Percentiles rank a stretch among this genome's conserved stretches.
Conservation (phyloP, 2,113 vertebrate species). For the Sylvia atricapilla region DNA sequence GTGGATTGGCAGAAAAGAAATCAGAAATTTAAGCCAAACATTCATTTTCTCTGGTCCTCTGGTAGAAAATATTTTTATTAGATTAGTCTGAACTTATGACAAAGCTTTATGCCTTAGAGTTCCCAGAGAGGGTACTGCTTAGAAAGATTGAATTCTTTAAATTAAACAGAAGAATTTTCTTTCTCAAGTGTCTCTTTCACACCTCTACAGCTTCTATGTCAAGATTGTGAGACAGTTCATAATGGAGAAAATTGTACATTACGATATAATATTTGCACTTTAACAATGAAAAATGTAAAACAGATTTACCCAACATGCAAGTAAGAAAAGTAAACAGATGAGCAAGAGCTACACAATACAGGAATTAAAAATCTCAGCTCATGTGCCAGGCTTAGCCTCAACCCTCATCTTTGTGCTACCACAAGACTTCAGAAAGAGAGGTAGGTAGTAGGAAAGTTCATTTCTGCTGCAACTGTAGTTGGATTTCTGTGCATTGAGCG, state of each 20-base stretch:
- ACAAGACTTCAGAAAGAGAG: background rate
- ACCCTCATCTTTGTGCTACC: background rate
- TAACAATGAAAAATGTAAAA: background rate
- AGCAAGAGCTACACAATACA: background rate
- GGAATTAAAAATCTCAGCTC: background rate
- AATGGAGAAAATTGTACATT: background rate
- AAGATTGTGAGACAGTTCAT: background rate
- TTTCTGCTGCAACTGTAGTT: background rate
- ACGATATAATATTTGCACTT: background rate
- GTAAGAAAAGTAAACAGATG: background rate
- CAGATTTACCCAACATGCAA: background rate
- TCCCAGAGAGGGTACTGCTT: background rate
- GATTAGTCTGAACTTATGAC: background rate
- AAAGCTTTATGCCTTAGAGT: background rate
- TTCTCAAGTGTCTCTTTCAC: background rate
- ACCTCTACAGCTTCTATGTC: background rate
- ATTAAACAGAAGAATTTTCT: background rate
- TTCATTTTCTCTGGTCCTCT: background rate
- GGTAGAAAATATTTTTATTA: background rate
- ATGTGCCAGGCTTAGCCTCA: background rate
- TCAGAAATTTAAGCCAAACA: background rate
- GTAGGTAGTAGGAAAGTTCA: background rate
- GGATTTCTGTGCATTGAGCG: background rate
- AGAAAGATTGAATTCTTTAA: background rate
- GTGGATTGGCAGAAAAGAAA: background rate